Conservation (phyloP, 1,140 invertebrate genomes). For the Idris sp. region DNA sequence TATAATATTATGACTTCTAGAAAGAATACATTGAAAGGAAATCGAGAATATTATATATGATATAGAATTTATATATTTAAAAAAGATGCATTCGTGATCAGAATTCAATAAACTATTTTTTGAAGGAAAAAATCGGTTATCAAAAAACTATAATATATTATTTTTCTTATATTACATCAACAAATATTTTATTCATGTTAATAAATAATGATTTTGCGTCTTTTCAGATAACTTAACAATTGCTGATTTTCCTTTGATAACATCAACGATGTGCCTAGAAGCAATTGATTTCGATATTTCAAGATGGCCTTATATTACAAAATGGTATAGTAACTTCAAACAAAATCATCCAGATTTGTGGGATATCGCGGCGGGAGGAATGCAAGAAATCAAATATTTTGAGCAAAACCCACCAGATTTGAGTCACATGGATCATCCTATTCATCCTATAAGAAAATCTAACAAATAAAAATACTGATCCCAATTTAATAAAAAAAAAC, state of each 20-base stretch:
- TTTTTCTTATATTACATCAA: too few relatives aligned
- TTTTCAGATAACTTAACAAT: constrained; percentile 83
- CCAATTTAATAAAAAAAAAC: too few relatives aligned
- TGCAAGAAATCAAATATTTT: constrained; percentile 83
- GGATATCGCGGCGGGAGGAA: constrained; percentile 82
- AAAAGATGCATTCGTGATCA: too few relatives aligned
- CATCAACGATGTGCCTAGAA: constrained; percentile 85
- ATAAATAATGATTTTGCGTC: too few relatives aligned
- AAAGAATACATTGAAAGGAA: too few relatives aligned
- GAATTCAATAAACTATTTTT: too few relatives aligned
- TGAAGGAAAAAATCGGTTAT: too few relatives aligned
- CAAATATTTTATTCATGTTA: too few relatives aligned
- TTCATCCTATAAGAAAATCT: constrained; percentile 82
- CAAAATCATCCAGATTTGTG: constrained; percentile 82
- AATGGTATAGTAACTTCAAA: constrained; percentile 86
- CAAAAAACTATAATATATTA: too few relatives aligned
- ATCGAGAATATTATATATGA: too few relatives aligned
- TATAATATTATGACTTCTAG: too few relatives aligned
- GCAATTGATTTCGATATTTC: constrained; percentile 82
- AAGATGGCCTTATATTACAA: constrained; percentile 78
- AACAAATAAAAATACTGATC: constrained; percentile 26
- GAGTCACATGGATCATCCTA: constrained; percentile 83
- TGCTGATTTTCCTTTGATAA: constrained; percentile 84
- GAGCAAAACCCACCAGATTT: constrained; percentile 84
- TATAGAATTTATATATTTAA: too few relatives aligned